Evolutionary conservation across 2,888 invertebrate genomes (phyloP).

Genomic region (Polyploca ridens): DNA sequence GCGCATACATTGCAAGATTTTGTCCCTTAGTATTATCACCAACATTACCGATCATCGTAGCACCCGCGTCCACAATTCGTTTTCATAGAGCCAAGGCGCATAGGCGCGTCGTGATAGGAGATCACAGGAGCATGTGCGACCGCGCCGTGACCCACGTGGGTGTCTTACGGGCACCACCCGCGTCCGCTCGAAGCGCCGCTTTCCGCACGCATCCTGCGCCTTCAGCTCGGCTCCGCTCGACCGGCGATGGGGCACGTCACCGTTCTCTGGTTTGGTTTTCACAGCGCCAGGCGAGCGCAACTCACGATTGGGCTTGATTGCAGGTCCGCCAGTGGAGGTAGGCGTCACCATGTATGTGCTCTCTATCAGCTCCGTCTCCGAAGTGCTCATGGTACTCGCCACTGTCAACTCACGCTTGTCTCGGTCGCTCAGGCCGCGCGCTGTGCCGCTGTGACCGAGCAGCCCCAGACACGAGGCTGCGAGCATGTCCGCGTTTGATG

Average conservation of each 20-base stretch:
- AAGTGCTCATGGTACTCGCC: conserved; percentile 97
- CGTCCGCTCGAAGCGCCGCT: conserved; percentile 25
- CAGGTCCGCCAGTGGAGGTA: conserved; percentile 98
- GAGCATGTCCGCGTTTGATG: conserved; percentile 82
- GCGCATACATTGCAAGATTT: conserved; percentile 77
- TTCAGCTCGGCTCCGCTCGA: conserved; percentile 43
- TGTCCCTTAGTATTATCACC: conserved; percentile 78
- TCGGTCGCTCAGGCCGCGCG: conserved; percentile 68
- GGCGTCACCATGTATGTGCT: conserved; percentile 99
- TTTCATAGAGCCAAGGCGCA: conserved; percentile 38
- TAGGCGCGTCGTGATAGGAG: not conserved
- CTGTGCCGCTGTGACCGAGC: conserved; percentile 78
- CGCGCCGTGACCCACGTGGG: conserved; percentile 20
- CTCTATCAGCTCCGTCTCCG: conserved; percentile 99
- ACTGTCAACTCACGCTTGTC: conserved; percentile 80
- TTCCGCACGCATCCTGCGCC: conserved; percentile 56
- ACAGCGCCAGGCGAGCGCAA: conserved; percentile 67
- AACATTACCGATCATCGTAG: conserved; percentile 83
- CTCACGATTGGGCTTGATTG: conserved; percentile 85
- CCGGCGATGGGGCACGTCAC: conserved; percentile 73
- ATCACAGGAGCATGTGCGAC: conserved; percentile 14
- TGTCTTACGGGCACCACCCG: conserved; percentile 27
- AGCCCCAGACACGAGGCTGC: conserved; percentile 84
- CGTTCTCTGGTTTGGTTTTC: conserved; percentile 76
- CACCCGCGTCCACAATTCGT: conserved; percentile 83